Conservation (phyloP, 2,797 vertebrate genomes). For the Acipenser oxyrinchus region DNA sequence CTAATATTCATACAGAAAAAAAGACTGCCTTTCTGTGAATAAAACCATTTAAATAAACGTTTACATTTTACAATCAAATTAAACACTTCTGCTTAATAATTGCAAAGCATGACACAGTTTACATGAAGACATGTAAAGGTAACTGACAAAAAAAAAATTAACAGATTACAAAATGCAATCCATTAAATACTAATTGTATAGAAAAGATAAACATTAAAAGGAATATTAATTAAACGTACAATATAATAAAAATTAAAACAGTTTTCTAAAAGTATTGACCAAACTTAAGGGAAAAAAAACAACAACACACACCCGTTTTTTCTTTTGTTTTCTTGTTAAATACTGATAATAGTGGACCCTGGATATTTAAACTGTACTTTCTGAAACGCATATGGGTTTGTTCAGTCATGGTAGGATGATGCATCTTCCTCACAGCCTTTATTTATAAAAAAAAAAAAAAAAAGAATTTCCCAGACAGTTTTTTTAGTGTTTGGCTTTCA, state of each 20-base stretch:
- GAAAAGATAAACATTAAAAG: conserved; percentile 4
- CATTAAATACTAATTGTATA: conserved; percentile 12
- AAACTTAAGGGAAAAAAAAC: too few species aligned
- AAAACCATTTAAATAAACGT: conserved; percentile 28
- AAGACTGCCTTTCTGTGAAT: conserved; percentile 41
- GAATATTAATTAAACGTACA: too few species aligned
- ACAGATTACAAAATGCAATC: conserved; percentile 35
- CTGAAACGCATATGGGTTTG: neutral
- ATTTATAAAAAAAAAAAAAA: conserved; percentile 14
- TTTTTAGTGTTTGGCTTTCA: conserved; percentile 39
- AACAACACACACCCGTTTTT: conserved; percentile 38
- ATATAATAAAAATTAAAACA: too few species aligned
- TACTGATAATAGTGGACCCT: conserved; percentile 67
- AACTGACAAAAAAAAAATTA: conserved; percentile 27
- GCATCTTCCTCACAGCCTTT: conserved; percentile 20
- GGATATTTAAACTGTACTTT: conserved; percentile 42
- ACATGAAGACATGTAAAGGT: conserved; percentile 44
- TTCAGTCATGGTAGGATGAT: conserved; percentile 25
- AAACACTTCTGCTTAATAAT: conserved; percentile 45
- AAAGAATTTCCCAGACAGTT: conserved; percentile 30
- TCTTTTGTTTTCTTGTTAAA: conserved; percentile 45
- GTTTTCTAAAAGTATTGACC: too few species aligned
- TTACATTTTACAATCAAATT: conserved; percentile 45
- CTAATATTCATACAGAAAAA: conserved; percentile 51
- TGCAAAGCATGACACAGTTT: conserved; percentile 15